Evolutionary conservation across 2,888 invertebrate genomes (phyloP).

Genomic region (Hirtodrosophila alboralis): DNA sequence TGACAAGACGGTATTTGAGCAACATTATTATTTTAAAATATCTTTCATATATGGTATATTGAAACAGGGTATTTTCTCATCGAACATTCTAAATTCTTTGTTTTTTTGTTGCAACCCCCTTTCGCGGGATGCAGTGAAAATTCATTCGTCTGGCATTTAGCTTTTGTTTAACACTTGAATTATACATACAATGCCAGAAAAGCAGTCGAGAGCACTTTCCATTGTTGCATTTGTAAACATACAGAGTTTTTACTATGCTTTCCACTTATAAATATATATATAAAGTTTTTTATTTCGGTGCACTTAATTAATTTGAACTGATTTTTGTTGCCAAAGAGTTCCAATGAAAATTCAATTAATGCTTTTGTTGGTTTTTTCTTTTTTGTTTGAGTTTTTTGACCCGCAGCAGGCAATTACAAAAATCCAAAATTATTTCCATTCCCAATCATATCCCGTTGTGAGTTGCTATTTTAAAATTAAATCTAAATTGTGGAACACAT

Average conservation of each 20-base stretch:
- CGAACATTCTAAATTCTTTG: not conserved
- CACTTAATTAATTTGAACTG: slow-evolving; percentile 61
- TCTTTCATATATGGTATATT: no score
- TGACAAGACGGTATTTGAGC: no score
- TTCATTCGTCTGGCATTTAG: slow-evolving; percentile 46
- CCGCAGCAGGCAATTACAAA: not conserved
- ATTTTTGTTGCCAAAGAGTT: slow-evolving; percentile 44
- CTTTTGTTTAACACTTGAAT: slow-evolving; percentile 74
- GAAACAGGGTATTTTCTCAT: no score
- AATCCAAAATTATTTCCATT: slow-evolving; percentile 1
- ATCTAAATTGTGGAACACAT: slow-evolving; percentile 19
- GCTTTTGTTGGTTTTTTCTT: slow-evolving; percentile 38
- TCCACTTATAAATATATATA: no score
- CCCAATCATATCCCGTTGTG: not conserved
- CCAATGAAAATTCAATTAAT: slow-evolving; percentile 64
- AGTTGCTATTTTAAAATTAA: slow-evolving; percentile 3
- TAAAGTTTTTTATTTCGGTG: no score
- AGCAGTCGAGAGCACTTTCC: slow-evolving; percentile 54
- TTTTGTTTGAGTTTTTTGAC: slow-evolving; percentile 3
- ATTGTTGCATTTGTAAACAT: slow-evolving; percentile 56
- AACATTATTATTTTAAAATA: no score
- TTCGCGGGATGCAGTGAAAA: slow-evolving; percentile 18
- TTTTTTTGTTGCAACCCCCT: slow-evolving; percentile 49
- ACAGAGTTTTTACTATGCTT: slow-evolving; percentile 45
- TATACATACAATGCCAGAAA: slow-evolving; percentile 10